phyloP scores from a whole-genome alignment of 2,797 vertebrate genomes.

The Megalops cyprinoides region DNA sequence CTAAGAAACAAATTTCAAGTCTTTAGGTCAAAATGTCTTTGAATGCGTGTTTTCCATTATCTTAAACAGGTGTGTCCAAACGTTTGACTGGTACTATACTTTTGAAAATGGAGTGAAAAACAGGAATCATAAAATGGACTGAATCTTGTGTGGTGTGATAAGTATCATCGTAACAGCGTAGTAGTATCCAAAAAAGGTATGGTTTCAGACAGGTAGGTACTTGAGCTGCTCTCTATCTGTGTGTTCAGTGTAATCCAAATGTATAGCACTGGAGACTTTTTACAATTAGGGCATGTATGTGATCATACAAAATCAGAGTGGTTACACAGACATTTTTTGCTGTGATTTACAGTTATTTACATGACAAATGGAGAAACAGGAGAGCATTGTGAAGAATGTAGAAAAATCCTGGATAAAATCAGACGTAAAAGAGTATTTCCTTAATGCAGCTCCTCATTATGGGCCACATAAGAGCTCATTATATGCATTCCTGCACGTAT shows the following conservation, averaged over 20 bases:
- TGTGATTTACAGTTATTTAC: background rate
- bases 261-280: background rate
- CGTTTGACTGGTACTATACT: no score
- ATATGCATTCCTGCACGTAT: background rate
- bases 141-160: background rate
- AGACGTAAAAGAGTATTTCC: background rate
- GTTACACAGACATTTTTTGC: background rate
- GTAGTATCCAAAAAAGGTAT: constrained; percentile 3
- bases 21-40: no score
- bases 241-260: background rate
- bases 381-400: background rate
- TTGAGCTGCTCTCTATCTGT: background rate
- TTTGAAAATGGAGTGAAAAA: no score
- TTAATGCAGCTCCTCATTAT: background rate
- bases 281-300: background rate
- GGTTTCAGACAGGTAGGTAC: background rate
- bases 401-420: background rate
- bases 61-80: no score
- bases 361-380: background rate
- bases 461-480: background rate
- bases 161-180: background rate
- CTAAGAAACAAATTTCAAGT: no score
- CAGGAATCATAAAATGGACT: no score
- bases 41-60: no score
- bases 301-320: background rate